Conservation (phyloP, 1,140 invertebrate genomes). For the Drosophila sp. region DNA sequence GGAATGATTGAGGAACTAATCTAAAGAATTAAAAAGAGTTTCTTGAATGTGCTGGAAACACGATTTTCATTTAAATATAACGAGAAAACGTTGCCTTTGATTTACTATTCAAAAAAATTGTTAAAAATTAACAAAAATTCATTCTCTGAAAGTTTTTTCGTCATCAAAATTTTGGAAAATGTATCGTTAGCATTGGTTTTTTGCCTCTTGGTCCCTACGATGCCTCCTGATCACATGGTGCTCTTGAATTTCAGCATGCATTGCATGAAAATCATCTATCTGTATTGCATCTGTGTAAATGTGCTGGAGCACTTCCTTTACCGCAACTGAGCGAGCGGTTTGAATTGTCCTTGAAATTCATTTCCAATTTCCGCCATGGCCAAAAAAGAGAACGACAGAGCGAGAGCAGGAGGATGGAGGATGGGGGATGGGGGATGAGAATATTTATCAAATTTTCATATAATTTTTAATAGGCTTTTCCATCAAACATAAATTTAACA, state of each 20-base stretch:
- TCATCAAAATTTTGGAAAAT: background rate
- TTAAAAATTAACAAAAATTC: too few relatives aligned
- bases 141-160: too few relatives aligned
- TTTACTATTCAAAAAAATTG: too few relatives aligned
- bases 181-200: background rate
- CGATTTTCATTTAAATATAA: too few relatives aligned
- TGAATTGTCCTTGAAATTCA: background rate
- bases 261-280: conserved; percentile 59
- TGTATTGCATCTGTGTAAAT: conserved; percentile 67
- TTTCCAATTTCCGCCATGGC: background rate
- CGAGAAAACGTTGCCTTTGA: too few relatives aligned
- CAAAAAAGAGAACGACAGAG: background rate
- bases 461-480: conserved; percentile 54
- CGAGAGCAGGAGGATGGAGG: background rate
- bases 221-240: conserved; percentile 19
- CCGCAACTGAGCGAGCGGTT: background rate
- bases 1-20: too few relatives aligned
- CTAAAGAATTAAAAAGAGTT: too few relatives aligned
- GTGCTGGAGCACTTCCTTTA: conserved; percentile 51
- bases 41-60: too few relatives aligned
- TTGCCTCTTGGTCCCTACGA: background rate
- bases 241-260: conserved; percentile 62
- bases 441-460: conserved; percentile 47
- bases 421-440: conserved; percentile 5
- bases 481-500: conserved; percentile 36